A percentile compares a stretch with the other conserved stretches of the same genome.
These are phyloP conservation scores for Australoheros facetus DNA, from an alignment of 2,797 vertebrate species.

Conservation along the genomic window DNA sequence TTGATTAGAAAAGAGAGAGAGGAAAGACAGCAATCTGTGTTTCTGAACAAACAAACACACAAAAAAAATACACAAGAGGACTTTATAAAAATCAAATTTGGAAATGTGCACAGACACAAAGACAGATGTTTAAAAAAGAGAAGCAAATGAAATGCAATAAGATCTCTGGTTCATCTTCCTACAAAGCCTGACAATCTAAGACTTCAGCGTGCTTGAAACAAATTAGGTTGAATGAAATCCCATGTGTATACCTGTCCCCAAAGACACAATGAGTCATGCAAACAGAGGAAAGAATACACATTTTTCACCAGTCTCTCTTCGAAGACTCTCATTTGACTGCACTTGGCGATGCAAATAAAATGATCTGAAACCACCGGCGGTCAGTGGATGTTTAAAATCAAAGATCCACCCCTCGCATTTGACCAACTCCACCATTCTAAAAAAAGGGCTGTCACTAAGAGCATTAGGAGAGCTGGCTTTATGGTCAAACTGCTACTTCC, in stretches of 20 bases:
- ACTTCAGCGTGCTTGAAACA: conserved; percentile 5
- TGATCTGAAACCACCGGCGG: background rate
- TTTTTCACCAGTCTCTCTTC: background rate
- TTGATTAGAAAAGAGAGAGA: background rate
- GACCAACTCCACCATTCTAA: background rate
- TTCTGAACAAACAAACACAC: background rate
- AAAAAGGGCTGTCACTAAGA: background rate
- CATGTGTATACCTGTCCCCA: background rate
- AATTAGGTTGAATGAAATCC: background rate
- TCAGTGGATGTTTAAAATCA: background rate
- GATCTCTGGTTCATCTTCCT: background rate
- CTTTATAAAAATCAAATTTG: background rate
- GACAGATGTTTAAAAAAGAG: background rate
- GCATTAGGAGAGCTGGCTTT: background rate
- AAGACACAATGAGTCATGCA: background rate
- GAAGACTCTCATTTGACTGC: background rate
- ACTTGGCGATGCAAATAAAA: background rate
- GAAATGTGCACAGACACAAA: background rate
- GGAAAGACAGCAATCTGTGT: background rate
- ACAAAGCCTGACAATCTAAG: background rate
- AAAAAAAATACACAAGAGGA: background rate
- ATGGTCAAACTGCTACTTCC: background rate
- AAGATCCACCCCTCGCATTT: background rate
- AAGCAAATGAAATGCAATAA: background rate
- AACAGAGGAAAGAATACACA: background rate